Base-by-base conservation (phyloP, 1,140 invertebrate species). In the Sitobion miscanthi region DNA sequence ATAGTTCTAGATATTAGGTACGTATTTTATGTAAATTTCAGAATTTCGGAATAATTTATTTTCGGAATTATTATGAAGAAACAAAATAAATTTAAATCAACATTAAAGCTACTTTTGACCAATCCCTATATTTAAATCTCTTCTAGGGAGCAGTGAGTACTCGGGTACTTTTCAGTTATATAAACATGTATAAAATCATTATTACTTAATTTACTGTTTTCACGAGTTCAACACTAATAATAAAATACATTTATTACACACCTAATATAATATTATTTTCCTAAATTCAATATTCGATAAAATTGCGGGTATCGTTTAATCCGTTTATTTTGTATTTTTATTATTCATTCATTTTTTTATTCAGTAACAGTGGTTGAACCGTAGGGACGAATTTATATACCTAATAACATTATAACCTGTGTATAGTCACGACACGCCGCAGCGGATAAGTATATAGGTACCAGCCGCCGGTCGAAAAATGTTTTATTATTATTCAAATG, bases 401-500 rank as follows among this genome's bases (percentile, higher is more conserved):
- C 9, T n/a, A 77, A n/a, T 17, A 77, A n/a, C n/a, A 77, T 77
- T 77, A 20, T 77, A 77, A 77, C 30, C 6, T n/a, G n/a, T 77
- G 62, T n/a, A 77, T n/a, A 77, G 62, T 77, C 62, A 77, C 62
- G 62, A 77, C 30, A 77, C 62, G n/a, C 62, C n/a, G 62, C 30
- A 69, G 17, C 6, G 62, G 30, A 77, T 77, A 77, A 77, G 4
- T 77, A 77, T 77, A 69, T n/a, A 69, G 62, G 62, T 69, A 69
- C 62, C 62, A n/a, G n/a, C 62, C 30, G 0, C n/a, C n/a, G 30
- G 62, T 77, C 14, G 62, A 23, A 77, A 77, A 77, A 77, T 35
- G 62, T 77, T 77, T n/a, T 77, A 77, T n/a, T 77, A 77, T 77
- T 77, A 77, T 77, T 77, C 62, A 77, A n/a, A 77, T 17, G n/a